Evolutionary conservation across 2,113 vertebrate species (phyloP).

Genomic region (Megaceryle torquata): DNA sequence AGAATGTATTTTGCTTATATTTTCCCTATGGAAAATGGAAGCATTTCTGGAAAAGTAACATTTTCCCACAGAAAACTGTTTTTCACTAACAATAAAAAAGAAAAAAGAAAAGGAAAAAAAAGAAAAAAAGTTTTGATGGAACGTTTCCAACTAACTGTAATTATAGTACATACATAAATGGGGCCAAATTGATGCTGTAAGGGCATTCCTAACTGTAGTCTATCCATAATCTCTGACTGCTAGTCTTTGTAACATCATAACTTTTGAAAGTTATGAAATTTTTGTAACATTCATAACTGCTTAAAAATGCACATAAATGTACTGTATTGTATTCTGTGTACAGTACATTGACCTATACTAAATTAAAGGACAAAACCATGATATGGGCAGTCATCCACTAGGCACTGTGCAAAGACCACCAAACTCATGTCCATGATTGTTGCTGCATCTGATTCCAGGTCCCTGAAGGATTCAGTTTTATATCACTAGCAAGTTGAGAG

Average conservation of each 20-base stretch:
- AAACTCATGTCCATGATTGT: background rate
- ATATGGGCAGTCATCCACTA: background rate
- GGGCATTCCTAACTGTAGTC: background rate
- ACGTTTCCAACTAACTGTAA: conserved; percentile 40
- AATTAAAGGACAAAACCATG: background rate
- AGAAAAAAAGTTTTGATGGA: background rate
- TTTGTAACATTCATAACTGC: background rate
- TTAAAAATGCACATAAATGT: background rate
- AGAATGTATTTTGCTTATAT: conserved; percentile 41
- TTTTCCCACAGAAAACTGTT: conserved; percentile 51
- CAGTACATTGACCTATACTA: background rate
- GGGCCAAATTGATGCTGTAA: conserved; percentile 22
- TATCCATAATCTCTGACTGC: background rate
- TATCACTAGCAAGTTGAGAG: background rate
- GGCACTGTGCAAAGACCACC: background rate
- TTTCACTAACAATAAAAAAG: background rate
- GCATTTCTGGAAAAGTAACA: conserved; percentile 19
- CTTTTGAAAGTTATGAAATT: background rate
- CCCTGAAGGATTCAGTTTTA: background rate
- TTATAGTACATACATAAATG: conserved; percentile 36
- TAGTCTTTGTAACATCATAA: background rate
- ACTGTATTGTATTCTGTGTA: background rate
- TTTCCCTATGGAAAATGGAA: conserved; percentile 49
- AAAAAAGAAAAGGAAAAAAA: background rate
- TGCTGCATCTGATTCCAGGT: background rate